phyloP scores from a whole-genome alignment of 2,888 invertebrate genomes.

The Sturmia bella region DNA sequence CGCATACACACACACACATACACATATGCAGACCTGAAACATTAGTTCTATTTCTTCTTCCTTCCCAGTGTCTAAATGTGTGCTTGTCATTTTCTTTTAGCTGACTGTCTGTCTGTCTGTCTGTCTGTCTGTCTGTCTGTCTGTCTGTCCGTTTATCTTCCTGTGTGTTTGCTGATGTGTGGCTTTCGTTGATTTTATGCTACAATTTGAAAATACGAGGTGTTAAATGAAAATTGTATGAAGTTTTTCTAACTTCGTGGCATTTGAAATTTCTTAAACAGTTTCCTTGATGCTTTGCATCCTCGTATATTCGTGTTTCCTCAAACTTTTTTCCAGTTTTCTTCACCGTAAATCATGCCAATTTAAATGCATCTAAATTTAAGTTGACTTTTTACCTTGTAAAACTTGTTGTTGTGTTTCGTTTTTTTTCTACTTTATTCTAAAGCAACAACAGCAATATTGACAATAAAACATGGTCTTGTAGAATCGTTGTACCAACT shows the following conservation, averaged over 20 bases:
- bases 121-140: no score
- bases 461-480: constrained; percentile 29
- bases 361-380: constrained; percentile 71
- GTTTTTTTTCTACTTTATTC: constrained; percentile 36
- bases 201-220: constrained; percentile 25
- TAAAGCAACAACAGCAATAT: constrained; percentile 32
- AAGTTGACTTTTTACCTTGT: constrained; percentile 71
- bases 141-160: constrained; percentile 23
- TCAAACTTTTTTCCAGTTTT: constrained; percentile 23
- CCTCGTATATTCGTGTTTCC: constrained; percentile 17
- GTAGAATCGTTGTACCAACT: constrained; percentile 54
- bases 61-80: constrained; percentile 22
- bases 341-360: constrained; percentile 69
- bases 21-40: constrained; percentile 20
- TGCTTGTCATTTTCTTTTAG: constrained; percentile 30
- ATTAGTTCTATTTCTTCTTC: constrained; percentile 37
- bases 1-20: background rate
- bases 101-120: constrained; percentile 13
- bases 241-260: no score
- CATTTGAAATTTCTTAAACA: background rate
- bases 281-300: background rate
- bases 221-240: background rate
- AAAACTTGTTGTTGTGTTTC: constrained; percentile 58
- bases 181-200: constrained; percentile 40
- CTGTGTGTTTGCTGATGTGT: constrained; percentile 53